Evolutionary conservation across 2,797 vertebrate genomes (phyloP).

Genomic region (Pyrrhura leucotis): DNA sequence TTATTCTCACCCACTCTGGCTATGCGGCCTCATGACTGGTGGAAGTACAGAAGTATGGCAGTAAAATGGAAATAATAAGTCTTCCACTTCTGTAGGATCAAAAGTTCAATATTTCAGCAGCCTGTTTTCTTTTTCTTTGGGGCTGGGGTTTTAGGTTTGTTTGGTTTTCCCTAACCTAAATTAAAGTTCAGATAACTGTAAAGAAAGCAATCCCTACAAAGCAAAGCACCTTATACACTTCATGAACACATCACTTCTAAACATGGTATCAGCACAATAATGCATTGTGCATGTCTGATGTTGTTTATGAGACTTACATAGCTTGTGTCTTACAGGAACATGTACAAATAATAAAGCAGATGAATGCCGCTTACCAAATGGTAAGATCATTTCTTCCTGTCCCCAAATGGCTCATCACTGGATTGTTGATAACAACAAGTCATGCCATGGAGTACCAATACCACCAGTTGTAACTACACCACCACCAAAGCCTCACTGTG

Average conservation of each 20-base stretch:
- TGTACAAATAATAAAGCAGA: conserved; percentile 75
- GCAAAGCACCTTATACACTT: not conserved
- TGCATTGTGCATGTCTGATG: not conserved
- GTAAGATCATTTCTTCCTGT: conserved; percentile 70
- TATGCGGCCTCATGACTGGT: not conserved
- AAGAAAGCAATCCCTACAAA: not conserved
- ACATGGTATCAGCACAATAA: not conserved
- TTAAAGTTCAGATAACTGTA: not conserved
- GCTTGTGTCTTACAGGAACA: conserved; percentile 66
- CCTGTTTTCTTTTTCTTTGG: not conserved
- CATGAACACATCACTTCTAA: not conserved
- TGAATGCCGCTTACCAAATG: conserved; percentile 78
- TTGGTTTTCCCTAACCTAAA: not conserved
- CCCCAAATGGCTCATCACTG: conserved; percentile 75
- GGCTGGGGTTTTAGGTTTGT: not conserved
- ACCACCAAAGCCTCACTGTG: not conserved
- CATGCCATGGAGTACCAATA: not conserved
- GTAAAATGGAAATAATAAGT: not conserved
- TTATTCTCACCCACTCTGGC: not conserved
- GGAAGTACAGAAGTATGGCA: not conserved
- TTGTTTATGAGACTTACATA: not conserved
- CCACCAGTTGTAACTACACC: not conserved
- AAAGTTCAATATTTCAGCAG: not conserved
- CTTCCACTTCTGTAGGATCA: not conserved
- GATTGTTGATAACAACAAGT: conserved; percentile 52